Evolutionary conservation across 2,113 vertebrate genomes (phyloP), one percentile per base, ranked within the genome.

Genomic region (Polypterus senegalus): DNA sequence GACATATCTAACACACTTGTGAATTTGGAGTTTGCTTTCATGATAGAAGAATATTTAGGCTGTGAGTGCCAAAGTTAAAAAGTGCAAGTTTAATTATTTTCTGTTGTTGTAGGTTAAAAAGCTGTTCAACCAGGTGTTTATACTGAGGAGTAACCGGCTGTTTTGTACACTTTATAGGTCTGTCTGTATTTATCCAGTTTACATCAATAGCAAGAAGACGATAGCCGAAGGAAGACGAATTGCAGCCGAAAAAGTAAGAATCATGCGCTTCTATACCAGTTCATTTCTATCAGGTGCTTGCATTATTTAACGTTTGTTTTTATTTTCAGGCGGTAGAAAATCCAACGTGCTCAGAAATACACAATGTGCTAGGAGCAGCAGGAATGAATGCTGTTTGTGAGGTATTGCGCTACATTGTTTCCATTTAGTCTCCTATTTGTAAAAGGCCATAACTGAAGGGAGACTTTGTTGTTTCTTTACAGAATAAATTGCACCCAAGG

Each of bases 151-250:
- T 49, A n/a, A n/a, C 6, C 0, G 44, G 10, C 5, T 5, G 4
- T 65, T 1, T 66, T 66, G 62, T 67, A 1, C 69, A 5, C 61
- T 65, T 74, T 71, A 54, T 76, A 98, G 94, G 80, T 97, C 90
- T 66, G 79, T 98, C 66, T 97, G 93, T 70, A 74, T 98, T 61
- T 97, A 97, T 72, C 95, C 95, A 5, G 78, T 92, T 4, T 98
- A 96, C 74, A 86, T 98, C 74, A 98, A 98, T 81, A 97, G 89
- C 69, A 97, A 97, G 83, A 98, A 98, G 76, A 97, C 92, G 2
- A 81, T 97, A 73, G 94, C 94, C 3, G 95, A 97, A 74, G 96
- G 93, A 57, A 85, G 94, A 54, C 79, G 93, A 70, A 94, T 98
- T 72, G 88, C 93, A 4, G 11, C 84, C 58, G 91, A 88, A 62